Conservation (phyloP, 2,113 vertebrate species). For the Phylloscopus trochilus region DNA sequence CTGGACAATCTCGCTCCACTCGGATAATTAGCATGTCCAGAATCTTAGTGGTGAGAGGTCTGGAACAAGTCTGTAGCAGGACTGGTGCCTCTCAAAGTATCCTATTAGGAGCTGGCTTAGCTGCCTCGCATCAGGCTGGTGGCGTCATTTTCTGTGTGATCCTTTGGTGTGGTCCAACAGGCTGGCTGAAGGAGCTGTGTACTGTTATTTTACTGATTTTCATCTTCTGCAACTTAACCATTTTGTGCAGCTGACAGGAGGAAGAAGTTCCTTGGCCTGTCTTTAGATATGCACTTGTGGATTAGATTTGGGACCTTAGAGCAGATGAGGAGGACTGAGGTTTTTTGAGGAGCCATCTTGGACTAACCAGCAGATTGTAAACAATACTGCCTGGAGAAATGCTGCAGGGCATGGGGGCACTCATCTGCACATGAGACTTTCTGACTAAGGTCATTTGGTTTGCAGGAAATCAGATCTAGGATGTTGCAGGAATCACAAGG, state of each 20-base stretch:
- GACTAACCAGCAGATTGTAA: neutral
- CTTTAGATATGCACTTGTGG: neutral
- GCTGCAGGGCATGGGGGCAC: neutral
- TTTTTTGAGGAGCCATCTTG: neutral
- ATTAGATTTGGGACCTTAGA: neutral
- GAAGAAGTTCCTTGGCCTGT: neutral
- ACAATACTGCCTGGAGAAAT: neutral
- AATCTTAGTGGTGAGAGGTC: neutral
- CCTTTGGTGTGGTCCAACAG: neutral
- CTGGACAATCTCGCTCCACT: neutral
- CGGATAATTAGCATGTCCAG: neutral
- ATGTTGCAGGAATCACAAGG: neutral
- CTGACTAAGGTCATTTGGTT: neutral
- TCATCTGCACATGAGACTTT: neutral
- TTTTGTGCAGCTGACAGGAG: neutral
- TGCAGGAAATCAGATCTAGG: neutral
- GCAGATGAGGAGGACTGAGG: neutral
- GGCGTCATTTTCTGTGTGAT: neutral
- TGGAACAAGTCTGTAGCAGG: neutral
- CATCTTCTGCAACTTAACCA: neutral
- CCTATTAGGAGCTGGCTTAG: neutral
- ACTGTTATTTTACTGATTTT: neutral
- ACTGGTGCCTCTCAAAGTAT: neutral
- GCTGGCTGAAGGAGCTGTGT: neutral
- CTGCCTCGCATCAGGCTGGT: neutral